A percentile compares a stretch with the other conserved stretches of the same genome.
Evolutionary conservation across 92 coral and sea anemone species (phyloP).

Genomic region (Actinernus sp.): DNA sequence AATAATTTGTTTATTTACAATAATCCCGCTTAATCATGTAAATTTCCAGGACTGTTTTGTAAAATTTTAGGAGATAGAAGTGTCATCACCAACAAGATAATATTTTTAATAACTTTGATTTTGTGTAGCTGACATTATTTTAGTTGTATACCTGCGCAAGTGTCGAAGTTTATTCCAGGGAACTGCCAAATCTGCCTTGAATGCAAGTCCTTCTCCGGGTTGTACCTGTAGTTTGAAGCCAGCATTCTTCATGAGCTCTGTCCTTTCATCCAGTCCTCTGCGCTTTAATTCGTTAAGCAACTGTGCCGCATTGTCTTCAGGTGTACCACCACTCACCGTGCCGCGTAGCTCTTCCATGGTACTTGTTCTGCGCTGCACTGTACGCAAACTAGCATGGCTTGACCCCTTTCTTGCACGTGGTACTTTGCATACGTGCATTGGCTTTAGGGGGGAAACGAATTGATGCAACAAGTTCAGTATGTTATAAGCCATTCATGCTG

Average conservation of each 20-base stretch:
- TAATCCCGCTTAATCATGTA: neutral
- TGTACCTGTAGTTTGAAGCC: conserved; percentile 36
- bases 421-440: too few species aligned
- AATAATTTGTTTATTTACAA: conserved; percentile 6
- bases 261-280: neutral
- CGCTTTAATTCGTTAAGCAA: conserved; percentile 12
- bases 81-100: too few species aligned
- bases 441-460: too few species aligned
- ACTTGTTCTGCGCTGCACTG: conserved; percentile 9
- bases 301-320: neutral
- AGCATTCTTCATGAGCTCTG: conserved; percentile 9
- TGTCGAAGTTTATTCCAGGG: conserved; percentile 42
- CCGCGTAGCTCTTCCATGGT: conserved; percentile 5
- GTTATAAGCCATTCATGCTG: too few species aligned
- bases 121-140: neutral
- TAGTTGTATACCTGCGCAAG: conserved; percentile 21
- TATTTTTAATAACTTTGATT: too few species aligned
- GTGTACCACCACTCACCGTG: conserved; percentile 9
- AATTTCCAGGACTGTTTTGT: too few species aligned
- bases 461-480: too few species aligned
- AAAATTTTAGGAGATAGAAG: too few species aligned
- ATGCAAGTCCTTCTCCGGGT: conserved; percentile 32
- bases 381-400: too few species aligned
- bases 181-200: conserved; percentile 25
- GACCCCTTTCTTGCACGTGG: too few species aligned